phyloP scores from a whole-genome alignment of 2,113 vertebrate species.

The Pseudopipra pipra region DNA sequence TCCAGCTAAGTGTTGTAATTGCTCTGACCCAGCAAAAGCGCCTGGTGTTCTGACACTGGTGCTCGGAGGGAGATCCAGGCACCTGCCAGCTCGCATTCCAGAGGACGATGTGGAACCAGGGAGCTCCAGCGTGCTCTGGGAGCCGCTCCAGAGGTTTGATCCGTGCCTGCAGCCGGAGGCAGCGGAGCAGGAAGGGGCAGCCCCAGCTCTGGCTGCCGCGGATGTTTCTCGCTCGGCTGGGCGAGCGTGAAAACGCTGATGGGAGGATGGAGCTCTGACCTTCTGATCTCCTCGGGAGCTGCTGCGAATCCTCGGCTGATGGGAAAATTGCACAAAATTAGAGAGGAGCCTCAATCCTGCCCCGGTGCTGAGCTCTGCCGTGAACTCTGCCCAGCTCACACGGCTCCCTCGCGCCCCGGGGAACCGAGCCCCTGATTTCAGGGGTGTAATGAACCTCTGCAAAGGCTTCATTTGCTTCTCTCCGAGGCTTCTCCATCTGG shows the following conservation, averaged over 20 bases:
- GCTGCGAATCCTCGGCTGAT: not conserved
- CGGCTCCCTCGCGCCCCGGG: not conserved
- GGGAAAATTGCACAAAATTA: conserved; percentile 55
- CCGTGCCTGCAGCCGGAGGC: not conserved
- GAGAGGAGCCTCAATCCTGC: conserved; percentile 45
- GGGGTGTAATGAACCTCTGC: not conserved
- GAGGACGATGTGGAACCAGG: not conserved
- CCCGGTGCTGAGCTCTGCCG: not conserved
- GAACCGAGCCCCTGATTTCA: not conserved
- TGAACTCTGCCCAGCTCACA: not conserved
- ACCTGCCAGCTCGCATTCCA: not conserved
- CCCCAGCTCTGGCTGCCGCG: not conserved
- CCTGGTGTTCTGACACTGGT: not conserved
- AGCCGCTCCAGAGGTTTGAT: not conserved
- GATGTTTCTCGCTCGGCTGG: not conserved
- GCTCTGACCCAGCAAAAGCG: not conserved
- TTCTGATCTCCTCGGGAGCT: conserved; percentile 17
- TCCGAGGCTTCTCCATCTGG: not conserved
- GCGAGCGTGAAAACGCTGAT: not conserved
- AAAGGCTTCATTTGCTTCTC: not conserved
- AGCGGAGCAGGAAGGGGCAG: not conserved
- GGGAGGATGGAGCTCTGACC: not conserved
- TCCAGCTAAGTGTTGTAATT: not conserved
- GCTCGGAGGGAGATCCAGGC: not conserved
- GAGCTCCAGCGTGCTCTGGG: not conserved